These are phyloP conservation scores for Tuta absoluta DNA, from an alignment of 2,888 invertebrate genomes.

Conservation along the genomic window DNA sequence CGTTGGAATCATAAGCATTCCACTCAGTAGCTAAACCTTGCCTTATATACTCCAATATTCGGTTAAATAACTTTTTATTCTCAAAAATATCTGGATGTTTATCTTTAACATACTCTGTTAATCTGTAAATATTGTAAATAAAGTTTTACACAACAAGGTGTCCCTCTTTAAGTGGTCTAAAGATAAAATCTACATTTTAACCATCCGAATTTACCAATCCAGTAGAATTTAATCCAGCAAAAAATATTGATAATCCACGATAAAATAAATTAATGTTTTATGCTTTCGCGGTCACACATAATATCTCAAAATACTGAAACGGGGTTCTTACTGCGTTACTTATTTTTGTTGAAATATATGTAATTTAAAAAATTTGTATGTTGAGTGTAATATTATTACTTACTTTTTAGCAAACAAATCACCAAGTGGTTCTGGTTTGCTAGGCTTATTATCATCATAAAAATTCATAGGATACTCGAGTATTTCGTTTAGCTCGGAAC, in stretches of 20 bases:
- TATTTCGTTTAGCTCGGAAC: not conserved
- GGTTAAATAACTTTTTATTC: slow-evolving; percentile 1
- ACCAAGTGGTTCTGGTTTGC: slow-evolving; percentile 15
- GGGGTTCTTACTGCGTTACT: no score
- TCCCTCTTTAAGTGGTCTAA: no score
- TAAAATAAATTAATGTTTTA: no score
- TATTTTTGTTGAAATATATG: no score
- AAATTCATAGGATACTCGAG: not conserved
- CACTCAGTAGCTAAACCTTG: slow-evolving; percentile 17
- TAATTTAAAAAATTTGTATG: not conserved
- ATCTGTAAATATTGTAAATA: not conserved
- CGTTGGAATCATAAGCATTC: slow-evolving; percentile 25
- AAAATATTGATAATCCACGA: no score
- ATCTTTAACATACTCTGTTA: slow-evolving; percentile 6
- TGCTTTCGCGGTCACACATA: no score
- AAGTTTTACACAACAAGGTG: no score
- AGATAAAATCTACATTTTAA: no score
- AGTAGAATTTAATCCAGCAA: no score
- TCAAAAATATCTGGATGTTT: slow-evolving; percentile 8
- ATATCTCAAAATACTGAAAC: no score
- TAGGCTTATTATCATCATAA: not conserved
- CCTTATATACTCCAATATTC: not conserved
- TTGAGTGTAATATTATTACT: not conserved
- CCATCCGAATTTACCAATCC: no score
- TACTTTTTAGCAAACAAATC: slow-evolving; percentile 2